A percentile compares a stretch with the other conserved stretches of the same genome.
phyloP scores from a whole-genome alignment of 2,888 invertebrate genomes.

The Trissolcus brochymenae region DNA sequence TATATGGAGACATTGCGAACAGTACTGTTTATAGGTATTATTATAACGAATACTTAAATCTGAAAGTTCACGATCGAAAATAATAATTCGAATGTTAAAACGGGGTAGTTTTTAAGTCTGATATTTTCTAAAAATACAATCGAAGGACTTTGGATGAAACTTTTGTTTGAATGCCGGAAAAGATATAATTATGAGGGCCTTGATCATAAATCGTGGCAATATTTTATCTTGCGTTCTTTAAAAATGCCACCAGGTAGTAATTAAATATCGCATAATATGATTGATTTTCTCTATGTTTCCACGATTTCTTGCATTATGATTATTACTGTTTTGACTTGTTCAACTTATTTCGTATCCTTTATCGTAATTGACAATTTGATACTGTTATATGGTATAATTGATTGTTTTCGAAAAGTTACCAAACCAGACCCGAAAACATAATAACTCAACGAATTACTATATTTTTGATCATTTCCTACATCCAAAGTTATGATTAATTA shows the following conservation, averaged over 20 bases:
- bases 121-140: conserved; percentile 17
- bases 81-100: conserved; percentile 63
- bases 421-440: too few relatives aligned
- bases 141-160: background rate
- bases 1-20: conserved; percentile 61
- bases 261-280: background rate
- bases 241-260: background rate
- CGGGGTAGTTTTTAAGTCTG: conserved; percentile 15
- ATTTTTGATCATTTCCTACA: too few relatives aligned
- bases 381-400: background rate
- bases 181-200: conserved; percentile 3
- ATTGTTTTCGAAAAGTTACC: background rate
- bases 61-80: conserved; percentile 70
- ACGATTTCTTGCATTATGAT: too few relatives aligned
- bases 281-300: background rate
- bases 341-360: too few relatives aligned
- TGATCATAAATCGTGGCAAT: conserved; percentile 16
- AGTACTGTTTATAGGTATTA: conserved; percentile 66
- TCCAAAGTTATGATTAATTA: too few relatives aligned
- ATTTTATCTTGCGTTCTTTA: background rate
- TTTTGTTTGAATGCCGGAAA: background rate
- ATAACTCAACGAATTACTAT: too few relatives aligned
- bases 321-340: too few relatives aligned
- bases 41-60: conserved; percentile 66
- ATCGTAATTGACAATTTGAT: too few relatives aligned